Evolutionary conservation across 2,797 vertebrate species (phyloP).

Genomic region (Sebastes itinus): DNA sequence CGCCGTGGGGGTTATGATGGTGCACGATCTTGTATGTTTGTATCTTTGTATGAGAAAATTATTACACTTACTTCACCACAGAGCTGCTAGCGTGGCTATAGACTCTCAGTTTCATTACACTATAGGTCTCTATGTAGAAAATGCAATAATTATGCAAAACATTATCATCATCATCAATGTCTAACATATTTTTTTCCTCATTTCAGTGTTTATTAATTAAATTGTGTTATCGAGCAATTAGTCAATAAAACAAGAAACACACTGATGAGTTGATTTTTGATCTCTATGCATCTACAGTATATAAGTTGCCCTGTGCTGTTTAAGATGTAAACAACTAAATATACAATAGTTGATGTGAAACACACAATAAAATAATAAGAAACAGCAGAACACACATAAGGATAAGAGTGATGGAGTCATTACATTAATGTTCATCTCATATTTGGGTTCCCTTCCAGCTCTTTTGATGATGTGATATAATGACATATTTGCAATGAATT

Average conservation of each 20-base stretch:
- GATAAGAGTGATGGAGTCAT: neutral
- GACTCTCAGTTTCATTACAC: too few species aligned
- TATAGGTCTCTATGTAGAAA: neutral
- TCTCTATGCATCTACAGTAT: too few species aligned
- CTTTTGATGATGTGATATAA: too few species aligned
- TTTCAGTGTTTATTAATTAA: too few species aligned
- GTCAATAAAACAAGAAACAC: too few species aligned
- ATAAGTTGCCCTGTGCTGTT: too few species aligned
- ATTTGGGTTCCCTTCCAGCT: neutral
- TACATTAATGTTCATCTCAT: neutral
- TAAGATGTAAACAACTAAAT: neutral
- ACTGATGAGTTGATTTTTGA: too few species aligned
- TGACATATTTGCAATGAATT: too few species aligned
- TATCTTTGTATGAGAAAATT: neutral
- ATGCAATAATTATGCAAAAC: neutral
- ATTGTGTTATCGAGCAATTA: too few species aligned
- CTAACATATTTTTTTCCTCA: too few species aligned
- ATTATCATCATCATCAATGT: neutral
- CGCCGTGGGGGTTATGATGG: neutral
- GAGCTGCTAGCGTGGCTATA: neutral
- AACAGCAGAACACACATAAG: too few species aligned
- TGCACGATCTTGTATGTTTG: accelerated
- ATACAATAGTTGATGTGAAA: neutral
- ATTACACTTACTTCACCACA: neutral
- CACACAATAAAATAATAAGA: too few species aligned